These are phyloP conservation scores for Heliconius ismenius DNA, from an alignment of 2,888 invertebrate genomes.

Conservation along the genomic window DNA sequence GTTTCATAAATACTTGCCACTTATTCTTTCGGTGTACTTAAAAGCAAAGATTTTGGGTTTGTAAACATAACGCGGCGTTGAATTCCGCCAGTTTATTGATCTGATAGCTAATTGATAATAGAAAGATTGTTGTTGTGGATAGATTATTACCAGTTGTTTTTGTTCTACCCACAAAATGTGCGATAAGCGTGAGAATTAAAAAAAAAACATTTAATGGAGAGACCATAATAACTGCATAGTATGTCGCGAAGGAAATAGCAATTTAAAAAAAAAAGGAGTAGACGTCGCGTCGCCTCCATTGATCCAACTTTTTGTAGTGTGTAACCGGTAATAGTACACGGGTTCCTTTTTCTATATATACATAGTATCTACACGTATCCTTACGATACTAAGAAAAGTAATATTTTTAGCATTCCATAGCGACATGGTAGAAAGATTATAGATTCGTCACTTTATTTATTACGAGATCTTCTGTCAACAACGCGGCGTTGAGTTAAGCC, in stretches of 20 bases:
- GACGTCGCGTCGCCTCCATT: conserved; percentile 18
- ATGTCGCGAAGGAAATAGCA: conserved; percentile 14
- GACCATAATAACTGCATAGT: background rate
- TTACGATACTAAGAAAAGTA: background rate
- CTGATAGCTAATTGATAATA: too few species aligned
- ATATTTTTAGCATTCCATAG: background rate
- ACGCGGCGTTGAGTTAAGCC: background rate
- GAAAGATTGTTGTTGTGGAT: too few species aligned
- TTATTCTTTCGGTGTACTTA: too few species aligned
- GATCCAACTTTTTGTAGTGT: conserved; percentile 16
- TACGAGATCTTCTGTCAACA: background rate
- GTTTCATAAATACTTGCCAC: too few species aligned
- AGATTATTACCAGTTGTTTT: background rate
- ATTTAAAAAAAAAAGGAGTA: conserved; percentile 5
- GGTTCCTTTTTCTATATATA: background rate
- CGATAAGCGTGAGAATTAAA: background rate
- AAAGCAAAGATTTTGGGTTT: background rate
- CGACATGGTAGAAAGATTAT: background rate
- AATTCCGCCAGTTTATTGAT: background rate
- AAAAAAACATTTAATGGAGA: background rate
- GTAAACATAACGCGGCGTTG: background rate
- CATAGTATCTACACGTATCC: background rate
- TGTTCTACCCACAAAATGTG: background rate
- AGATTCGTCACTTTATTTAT: background rate
- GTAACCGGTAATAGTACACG: conserved; percentile 12